These are phyloP conservation scores for Silurus aristotelis DNA, from an alignment of 2,797 vertebrate species.

Conservation along the genomic window DNA sequence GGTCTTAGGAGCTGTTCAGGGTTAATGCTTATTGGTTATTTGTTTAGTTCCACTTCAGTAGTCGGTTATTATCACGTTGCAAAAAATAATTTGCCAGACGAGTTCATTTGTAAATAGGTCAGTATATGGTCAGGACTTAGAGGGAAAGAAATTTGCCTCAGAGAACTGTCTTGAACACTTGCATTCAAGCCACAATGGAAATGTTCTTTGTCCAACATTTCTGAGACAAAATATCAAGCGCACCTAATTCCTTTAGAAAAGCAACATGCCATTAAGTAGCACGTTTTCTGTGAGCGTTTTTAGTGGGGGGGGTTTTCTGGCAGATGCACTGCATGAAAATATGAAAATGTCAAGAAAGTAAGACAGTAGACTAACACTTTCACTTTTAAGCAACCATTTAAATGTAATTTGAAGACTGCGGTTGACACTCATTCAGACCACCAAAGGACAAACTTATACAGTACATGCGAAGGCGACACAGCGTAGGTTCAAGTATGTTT, in stretches of 20 bases:
- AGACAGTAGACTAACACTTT: slow-evolving; percentile 39
- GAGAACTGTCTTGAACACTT: neutral
- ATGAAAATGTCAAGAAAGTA: slow-evolving; percentile 43
- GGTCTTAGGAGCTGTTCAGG: slow-evolving; percentile 20
- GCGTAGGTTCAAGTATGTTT: slow-evolving; percentile 29
- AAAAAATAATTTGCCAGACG: neutral
- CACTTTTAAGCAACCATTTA: slow-evolving; percentile 20
- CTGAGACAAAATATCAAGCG: slow-evolving; percentile 27
- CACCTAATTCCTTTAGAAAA: slow-evolving; percentile 36
- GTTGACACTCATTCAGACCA: slow-evolving; percentile 34
- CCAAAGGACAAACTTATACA: slow-evolving; percentile 10
- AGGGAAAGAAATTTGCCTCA: neutral
- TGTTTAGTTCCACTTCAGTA: slow-evolving; percentile 33
- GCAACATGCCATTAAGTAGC: slow-evolving; percentile 34
- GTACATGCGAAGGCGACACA: slow-evolving; percentile 32
- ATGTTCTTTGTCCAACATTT: slow-evolving; percentile 11
- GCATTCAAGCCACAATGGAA: slow-evolving; percentile 27
- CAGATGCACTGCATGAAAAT: slow-evolving; percentile 30
- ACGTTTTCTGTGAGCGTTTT: slow-evolving; percentile 28
- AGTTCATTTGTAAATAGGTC: neutral
- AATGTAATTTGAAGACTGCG: slow-evolving; percentile 29
- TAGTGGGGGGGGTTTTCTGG: slow-evolving; percentile 39
- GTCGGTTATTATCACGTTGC: slow-evolving; percentile 24
- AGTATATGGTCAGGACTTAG: neutral
- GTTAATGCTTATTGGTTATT: slow-evolving; percentile 21